These are phyloP conservation scores for Heliopora coerulea DNA, from an alignment of 92 coral and sea anemone species.

Conservation along the genomic window DNA sequence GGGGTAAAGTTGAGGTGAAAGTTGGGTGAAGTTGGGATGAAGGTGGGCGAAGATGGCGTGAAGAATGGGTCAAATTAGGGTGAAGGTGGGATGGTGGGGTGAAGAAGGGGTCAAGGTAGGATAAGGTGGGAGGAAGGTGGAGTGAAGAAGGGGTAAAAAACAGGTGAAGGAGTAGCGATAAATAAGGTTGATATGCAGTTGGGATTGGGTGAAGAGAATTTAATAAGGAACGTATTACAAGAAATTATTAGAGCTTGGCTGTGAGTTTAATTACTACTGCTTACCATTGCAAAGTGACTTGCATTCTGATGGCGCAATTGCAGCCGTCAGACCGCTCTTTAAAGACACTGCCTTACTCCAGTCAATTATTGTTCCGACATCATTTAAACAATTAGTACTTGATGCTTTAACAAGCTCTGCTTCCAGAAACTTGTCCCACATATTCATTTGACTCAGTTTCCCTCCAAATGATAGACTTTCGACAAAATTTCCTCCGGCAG, in stretches of 20 bases:
- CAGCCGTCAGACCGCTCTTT: background rate
- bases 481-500: background rate
- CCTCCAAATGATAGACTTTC: background rate
- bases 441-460: constrained; percentile 2
- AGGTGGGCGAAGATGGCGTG: too few species aligned
- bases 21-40: too few species aligned
- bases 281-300: constrained; percentile 11
- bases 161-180: too few species aligned
- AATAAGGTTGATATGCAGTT: too few species aligned
- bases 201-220: too few species aligned
- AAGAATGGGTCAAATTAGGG: too few species aligned
- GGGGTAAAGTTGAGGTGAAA: too few species aligned
- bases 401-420: background rate
- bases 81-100: too few species aligned
- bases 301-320: background rate
- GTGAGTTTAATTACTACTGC: background rate
- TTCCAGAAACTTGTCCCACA: background rate
- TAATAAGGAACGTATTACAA: too few species aligned
- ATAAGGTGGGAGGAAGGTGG: too few species aligned
- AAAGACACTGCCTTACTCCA: background rate
- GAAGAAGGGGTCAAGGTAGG: too few species aligned
- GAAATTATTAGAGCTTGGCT: background rate
- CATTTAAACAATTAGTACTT: background rate
- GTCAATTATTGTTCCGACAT: constrained; percentile 2
- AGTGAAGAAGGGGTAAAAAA: too few species aligned